Evolutionary conservation across 2,113 vertebrate species (phyloP).

Genomic region (Equus przewalskii): DNA sequence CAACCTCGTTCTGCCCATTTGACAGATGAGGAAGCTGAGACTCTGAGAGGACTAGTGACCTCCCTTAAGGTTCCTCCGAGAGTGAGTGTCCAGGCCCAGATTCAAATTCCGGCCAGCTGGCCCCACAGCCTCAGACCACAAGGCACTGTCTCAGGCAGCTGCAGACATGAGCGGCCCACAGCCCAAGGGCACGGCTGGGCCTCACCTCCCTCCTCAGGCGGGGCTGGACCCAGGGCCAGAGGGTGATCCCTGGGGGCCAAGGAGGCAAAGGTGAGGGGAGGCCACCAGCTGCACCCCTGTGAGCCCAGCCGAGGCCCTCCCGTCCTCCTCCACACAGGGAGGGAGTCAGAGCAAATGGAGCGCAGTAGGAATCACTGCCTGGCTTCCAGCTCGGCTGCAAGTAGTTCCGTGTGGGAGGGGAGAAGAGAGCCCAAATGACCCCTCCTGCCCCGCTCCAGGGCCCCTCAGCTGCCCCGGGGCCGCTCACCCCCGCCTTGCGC

Average conservation of each 20-base stretch:
- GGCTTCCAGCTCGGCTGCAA: not conserved
- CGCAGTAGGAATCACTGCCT: fast-evolving
- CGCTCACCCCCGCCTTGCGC: not conserved
- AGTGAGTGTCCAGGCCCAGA: not conserved
- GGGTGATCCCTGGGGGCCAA: not conserved
- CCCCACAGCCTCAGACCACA: not conserved
- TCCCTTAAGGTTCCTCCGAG: not conserved
- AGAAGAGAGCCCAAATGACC: not conserved
- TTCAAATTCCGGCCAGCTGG: not conserved
- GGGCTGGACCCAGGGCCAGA: not conserved
- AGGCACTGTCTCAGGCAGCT: not conserved
- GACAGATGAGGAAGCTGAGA: not conserved
- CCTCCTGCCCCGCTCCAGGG: not conserved
- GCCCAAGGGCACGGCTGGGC: fast-evolving
- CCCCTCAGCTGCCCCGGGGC: fast-evolving
- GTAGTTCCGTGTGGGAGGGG: not conserved
- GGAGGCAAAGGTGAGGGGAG: not conserved
- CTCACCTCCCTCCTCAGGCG: not conserved
- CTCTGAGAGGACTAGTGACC: not conserved
- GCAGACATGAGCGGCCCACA: fast-evolving
- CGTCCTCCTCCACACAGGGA: not conserved
- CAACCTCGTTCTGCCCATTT: not conserved
- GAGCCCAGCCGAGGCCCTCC: not conserved
- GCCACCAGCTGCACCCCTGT: not conserved
- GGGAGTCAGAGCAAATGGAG: not conserved